phyloP scores from a whole-genome alignment of 2,888 invertebrate species.

The Eupithecia inturbata region DNA sequence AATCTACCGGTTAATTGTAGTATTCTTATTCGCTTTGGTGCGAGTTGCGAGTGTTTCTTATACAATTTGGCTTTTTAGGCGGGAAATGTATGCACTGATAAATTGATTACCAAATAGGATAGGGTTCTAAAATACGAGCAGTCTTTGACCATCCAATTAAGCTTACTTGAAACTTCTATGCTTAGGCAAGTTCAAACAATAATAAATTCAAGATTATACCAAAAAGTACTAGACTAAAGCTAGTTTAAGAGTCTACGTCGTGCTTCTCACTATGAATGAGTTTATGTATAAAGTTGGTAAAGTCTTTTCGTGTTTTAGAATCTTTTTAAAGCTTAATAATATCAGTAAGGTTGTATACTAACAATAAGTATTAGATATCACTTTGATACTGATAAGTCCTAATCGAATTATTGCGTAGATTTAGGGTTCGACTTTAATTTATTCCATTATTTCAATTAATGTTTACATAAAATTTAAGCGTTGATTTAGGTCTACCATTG shows the following conservation, averaged over 20 bases:
- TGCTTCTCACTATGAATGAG: not conserved
- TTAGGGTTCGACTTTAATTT: conserved; percentile 6
- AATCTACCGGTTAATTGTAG: not conserved
- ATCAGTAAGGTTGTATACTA: conserved; percentile 56
- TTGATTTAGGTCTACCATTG: not conserved
- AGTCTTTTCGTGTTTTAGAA: conserved; percentile 19
- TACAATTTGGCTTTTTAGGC: conserved; percentile 70
- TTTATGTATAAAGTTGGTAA: not conserved
- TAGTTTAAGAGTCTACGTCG: no score
- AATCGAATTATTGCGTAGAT: conserved; percentile 16
- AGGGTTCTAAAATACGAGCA: conserved; percentile 45
- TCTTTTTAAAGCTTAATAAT: conserved; percentile 20
- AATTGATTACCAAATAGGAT: conserved; percentile 60
- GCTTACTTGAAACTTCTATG: not conserved
- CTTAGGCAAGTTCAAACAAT: not conserved
- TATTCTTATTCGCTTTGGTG: conserved; percentile 25
- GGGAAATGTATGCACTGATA: conserved; percentile 53
- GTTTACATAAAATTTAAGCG: not conserved
- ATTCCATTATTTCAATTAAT: conserved; percentile 11
- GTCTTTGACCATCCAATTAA: not conserved
- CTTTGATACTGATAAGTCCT: conserved; percentile 14
- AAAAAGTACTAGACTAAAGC: no score
- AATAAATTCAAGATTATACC: not conserved
- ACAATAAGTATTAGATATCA: conserved; percentile 38
- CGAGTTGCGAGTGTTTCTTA: conserved; percentile 40